Evolutionary conservation across 2,113 vertebrate genomes (phyloP), one percentile per base, ranked within the genome.

Genomic region (Pungitius pungitius): DNA sequence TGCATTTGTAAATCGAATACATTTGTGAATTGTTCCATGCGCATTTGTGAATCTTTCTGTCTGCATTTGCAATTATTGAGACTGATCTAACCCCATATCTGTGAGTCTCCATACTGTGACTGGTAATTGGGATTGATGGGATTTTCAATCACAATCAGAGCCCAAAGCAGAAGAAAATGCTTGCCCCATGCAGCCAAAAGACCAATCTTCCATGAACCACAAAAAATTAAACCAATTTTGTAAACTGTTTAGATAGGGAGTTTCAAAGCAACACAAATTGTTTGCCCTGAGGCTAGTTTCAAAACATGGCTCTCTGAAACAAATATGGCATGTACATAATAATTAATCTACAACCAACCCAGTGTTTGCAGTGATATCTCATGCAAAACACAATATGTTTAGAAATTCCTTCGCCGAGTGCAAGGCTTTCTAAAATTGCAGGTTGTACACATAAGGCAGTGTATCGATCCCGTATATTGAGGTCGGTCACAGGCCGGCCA

Each of bases 401-500:
- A 43, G 47, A 74, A 24, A 33, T 56, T 45, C 63, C 17, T 35
- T 75, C 24, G 13, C 76, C 14, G 49, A 26, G 30, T 40, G 67
- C 78, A 13, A 78, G 56, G 14, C 45, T 67, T 67, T 82, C 47
- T 79, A 22, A n/a, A 63, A 58, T 73, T 62, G 39, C 60, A 73
- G 67, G 85, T 82, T 81, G 74, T 84, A 66, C 67, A 61, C 77
- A 75, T 63, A 47, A 78, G 83, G 69, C 76, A 68, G 60, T 0
- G 0, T 33, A 90, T 88, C 2, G 87, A 90, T 84, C 2, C 6
- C 24, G 33, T 33, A 65, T 66, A 79, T 67, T 67, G 73, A 88
- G 71, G 77, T 61, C 58, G 75, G 86, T 83, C 83, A 88, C 24
- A 40, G 75, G 75, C 45, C 79, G 69, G 73, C 79, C 81, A 90